Evolutionary conservation across 1,140 invertebrate genomes (phyloP).

Genomic region (Trachelipus rathkii): DNA sequence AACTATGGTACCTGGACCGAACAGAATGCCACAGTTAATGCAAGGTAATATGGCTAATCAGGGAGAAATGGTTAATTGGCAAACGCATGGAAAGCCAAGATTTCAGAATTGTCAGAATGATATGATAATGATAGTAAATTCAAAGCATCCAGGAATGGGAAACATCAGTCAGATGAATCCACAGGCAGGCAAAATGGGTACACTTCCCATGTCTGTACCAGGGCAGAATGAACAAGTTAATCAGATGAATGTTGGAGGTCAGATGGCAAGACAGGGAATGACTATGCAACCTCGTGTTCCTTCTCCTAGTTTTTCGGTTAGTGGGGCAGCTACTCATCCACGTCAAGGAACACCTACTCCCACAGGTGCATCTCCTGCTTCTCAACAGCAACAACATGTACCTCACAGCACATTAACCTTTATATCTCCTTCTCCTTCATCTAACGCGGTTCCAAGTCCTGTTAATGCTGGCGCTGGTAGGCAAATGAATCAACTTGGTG

Average conservation of each 20-base stretch:
- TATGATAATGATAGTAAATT: slow-evolving; percentile 31
- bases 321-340: slow-evolving; percentile 19
- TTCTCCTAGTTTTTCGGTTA: slow-evolving; percentile 35
- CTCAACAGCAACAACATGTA: slow-evolving; percentile 24
- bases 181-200: slow-evolving; percentile 36
- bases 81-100: slow-evolving; percentile 29
- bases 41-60: slow-evolving; percentile 35
- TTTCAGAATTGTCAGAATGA: slow-evolving; percentile 26
- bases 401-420: slow-evolving; percentile 12
- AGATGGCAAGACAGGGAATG: slow-evolving; percentile 22
- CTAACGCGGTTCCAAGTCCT: slow-evolving; percentile 39
- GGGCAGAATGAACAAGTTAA: slow-evolving; percentile 21
- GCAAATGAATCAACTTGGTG: slow-evolving; percentile 32
- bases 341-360: slow-evolving; percentile 40
- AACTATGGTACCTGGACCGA: slow-evolving; percentile 25
- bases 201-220: slow-evolving; percentile 32
- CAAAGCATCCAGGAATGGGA: slow-evolving; percentile 31
- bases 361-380: slow-evolving; percentile 34
- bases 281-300: slow-evolving; percentile 42
- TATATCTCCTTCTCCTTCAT: slow-evolving; percentile 39
- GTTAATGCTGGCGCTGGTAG: slow-evolving; percentile 31
- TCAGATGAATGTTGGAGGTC: slow-evolving; percentile 27
- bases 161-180: slow-evolving; percentile 31
- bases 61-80: slow-evolving; percentile 27
- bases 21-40: slow-evolving; percentile 36